These are phyloP conservation scores for Parazoanthus swiftii DNA, from an alignment of 92 coral and sea anemone species.

Conservation along the genomic window DNA sequence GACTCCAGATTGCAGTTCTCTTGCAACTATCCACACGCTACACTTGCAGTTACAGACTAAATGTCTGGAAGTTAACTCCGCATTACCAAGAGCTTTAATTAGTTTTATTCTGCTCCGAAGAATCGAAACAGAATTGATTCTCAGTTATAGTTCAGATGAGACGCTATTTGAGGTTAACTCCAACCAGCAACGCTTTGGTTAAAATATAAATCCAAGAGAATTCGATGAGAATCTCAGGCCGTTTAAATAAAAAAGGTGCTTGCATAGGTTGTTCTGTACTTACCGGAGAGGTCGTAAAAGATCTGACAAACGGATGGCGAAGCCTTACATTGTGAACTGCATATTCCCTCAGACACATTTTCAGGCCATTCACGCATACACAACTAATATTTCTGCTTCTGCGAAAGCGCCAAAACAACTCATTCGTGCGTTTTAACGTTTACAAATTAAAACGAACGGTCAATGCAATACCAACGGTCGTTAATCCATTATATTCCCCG, in stretches of 20 bases:
- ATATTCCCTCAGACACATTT: conserved; percentile 60
- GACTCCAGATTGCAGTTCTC: not conserved
- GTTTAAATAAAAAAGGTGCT: too few species aligned
- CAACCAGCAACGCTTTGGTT: not conserved
- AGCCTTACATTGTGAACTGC: conserved; percentile 59
- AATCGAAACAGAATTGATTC: too few species aligned
- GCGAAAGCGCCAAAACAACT: not conserved
- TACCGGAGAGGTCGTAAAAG: conserved; percentile 94
- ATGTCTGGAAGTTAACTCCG: not conserved
- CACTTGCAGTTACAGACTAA: not conserved
- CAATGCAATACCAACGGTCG: conserved; percentile 14
- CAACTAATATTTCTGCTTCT: not conserved
- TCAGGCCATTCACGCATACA: not conserved
- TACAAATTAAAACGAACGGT: not conserved
- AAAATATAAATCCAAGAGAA: not conserved
- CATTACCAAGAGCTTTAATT: not conserved
- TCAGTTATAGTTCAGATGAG: too few species aligned
- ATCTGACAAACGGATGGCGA: conserved; percentile 67
- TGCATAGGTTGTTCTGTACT: conserved; percentile 31
- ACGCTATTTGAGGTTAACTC: not conserved
- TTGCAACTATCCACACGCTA: too few species aligned
- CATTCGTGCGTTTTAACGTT: not conserved
- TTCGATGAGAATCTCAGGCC: not conserved
- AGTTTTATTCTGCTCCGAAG: not conserved
- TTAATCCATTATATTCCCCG: conserved; percentile 12